Evolutionary conservation across 2,888 invertebrate species (phyloP), one percentile per base, ranked within the genome.

Genomic region (Trilocha varians): DNA sequence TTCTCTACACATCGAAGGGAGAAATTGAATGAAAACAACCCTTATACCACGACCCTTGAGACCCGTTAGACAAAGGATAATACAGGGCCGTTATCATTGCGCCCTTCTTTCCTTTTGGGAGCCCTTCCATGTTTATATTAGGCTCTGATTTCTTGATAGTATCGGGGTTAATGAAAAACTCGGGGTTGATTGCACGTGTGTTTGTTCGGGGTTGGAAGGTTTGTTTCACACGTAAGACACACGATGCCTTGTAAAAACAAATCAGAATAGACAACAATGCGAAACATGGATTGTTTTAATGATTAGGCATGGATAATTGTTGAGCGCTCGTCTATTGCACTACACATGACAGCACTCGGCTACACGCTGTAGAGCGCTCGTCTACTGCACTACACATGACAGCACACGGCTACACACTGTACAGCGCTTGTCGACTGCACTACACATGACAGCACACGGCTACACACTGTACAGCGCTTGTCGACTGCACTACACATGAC

Each of bases 11-110:
- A 38, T 34, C 38, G 25, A 11, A 18, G 38, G 14, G 16, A 25
- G 32, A 34, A 38, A 42, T 42, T 42, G 42, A 42, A 42, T 32
- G 38, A 38, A 42, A 42, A 38, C 42, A 42, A 42, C 38, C 25
- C 17, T 34, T 18, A 32, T 35, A 25, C 32, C 18, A 34, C 35
- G 38, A 34, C 42, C 38, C 38, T 32, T 9, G 42, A 16, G 42
- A 42, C 32, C 35, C 38, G 42, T 42, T 42, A 42, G 16, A 38
- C 32, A 38, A 38, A 32, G 38, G 25, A 11, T 25, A 25, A 25
- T 25, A 25, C 25, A 11, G 25, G 8, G 8, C 25, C 11, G 25
- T 25, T 25, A 25, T 25, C 25, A 25, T 25, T 25, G 25, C 25
- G 6, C 25, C 8, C 8, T 11, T 25, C 3, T 25, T 25, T 5